Base-by-base conservation (phyloP, 2,797 vertebrate species). In the Xenops minutus region DNA sequence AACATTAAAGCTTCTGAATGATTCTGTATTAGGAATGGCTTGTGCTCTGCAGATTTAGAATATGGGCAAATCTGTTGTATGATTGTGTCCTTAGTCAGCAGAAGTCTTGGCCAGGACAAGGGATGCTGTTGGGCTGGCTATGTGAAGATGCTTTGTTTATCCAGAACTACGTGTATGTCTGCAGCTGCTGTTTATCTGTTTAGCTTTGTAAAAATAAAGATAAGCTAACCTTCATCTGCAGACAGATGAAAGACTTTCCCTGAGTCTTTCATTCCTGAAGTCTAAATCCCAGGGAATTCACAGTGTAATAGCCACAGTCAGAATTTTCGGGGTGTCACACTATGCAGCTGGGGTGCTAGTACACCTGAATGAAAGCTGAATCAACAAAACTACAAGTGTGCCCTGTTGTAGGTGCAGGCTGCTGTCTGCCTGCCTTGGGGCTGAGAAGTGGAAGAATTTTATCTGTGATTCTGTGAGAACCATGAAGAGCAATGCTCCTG, bases 401-500 rank as follows among this genome's bases (percentile, higher is more conserved):
- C 27, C 14, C 14, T 58, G 12, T 17, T 10, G 9, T 7, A 54
- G 51, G 26, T 26, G 14, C 17, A n/a, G 41, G 13, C 22, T 72
- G 8, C 7, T 29, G 41, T n/a, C 34, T 80, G 61, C 55, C 39
- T 62, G 77, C 20, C 13, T 64, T 41, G 29, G 5, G 21, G 7
- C 4, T 51, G n/a, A 26, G 29, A 48, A 63, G 26, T 6, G 21
- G 61, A 21, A 46, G 23, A 46, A 32, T 46, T 43, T n/a, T 26
- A 26, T 26, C 41, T n/a, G 43, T 46, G 43, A 24, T 64, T 46
- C 43, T n/a, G 22, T 64, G 43, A 64, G 30, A 77, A 7, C 4
- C 12, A 5, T 16, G 24, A 67, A 52, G 36, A 46, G 9, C 14
- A 52, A 16, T 15, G 36, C 3, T 89, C 16, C 34, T 0, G 0